phyloP scores from a whole-genome alignment of 2,797 vertebrate genomes.

The Pelochelys cantorii region DNA sequence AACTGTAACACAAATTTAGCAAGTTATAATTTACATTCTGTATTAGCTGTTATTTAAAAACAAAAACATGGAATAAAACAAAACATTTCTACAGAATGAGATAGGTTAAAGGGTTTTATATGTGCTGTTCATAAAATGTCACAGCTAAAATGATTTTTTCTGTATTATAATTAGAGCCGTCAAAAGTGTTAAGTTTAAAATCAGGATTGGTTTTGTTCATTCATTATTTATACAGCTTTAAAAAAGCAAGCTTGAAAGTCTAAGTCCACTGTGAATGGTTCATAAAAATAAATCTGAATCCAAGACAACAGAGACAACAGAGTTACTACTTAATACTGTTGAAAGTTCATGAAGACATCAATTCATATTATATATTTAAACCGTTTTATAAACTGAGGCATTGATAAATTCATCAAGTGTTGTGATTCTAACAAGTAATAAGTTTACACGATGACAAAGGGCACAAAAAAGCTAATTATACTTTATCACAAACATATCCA shows the following conservation, averaged over 20 bases:
- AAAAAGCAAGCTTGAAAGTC: slow-evolving; percentile 18
- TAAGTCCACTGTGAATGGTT: slow-evolving; percentile 5
- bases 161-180: slow-evolving; percentile 19
- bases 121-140: background rate
- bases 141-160: background rate
- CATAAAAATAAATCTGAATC: slow-evolving; percentile 49
- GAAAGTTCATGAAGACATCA: slow-evolving; percentile 38
- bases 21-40: no score
- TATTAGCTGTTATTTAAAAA: no score
- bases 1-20: no score
- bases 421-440: slow-evolving; percentile 40
- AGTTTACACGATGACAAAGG: background rate
- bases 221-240: slow-evolving; percentile 1
- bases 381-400: slow-evolving; percentile 32
- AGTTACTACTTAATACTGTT: slow-evolving; percentile 3
- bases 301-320: background rate
- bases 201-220: slow-evolving; percentile 14
- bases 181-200: slow-evolving; percentile 4
- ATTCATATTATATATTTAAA: slow-evolving; percentile 38
- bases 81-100: background rate
- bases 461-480: slow-evolving; percentile 45
- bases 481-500: slow-evolving; percentile 26
- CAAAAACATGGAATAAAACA: no score
- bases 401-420: slow-evolving; percentile 36
- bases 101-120: background rate